Evolutionary conservation across 2,113 vertebrate genomes (phyloP), one percentile per base, ranked within the genome.

Genomic region (Neolamprologus caudopunctatus): DNA sequence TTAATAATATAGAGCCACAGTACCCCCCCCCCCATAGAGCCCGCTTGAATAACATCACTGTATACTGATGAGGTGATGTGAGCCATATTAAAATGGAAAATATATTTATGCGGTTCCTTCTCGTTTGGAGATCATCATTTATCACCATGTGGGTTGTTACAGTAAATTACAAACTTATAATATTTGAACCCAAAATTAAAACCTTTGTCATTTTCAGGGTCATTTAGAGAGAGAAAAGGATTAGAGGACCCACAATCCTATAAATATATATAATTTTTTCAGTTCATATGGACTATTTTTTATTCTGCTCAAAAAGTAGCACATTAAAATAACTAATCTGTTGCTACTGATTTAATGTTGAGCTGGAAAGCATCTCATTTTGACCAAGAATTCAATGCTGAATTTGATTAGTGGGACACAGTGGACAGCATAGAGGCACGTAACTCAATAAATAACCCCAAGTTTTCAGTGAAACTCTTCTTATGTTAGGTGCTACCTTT

Each of bases 1-100:
- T 89, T 91, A 91, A 92, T 89, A 90, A 90, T 42, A 81, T 53
- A 35, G 35, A 83, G 26, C 88, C 85, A 75, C 33, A 50, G 66
- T 45, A 19, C n/a, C n/a, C n/a, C n/a, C 21, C 31, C 51, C 55
- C 58, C 57, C 79, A 13, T 35, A 82, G 88, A 84, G 51, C 33
- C 78, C 2, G 4, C 37, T 73, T 79, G 50, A 87, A 51, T 89
- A 80, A 81, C 37, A 42, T 88, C 47, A 73, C 53, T 58, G 83
- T 91, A 78, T 85, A 78, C 81, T 79, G 88, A 86, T 89, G 83
- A 87, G 88, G 68, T 37, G 54, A 86, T 63, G 71, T 78, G 55
- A 87, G 50, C 54, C 19, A 84, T 84, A 73, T 57, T 61, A 81
- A 84, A 89, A 79, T 54, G 26, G 28, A 68, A 87, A 82, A 75